Conservation (phyloP, 2,113 vertebrate genomes). For the Indicator maculatus region DNA sequence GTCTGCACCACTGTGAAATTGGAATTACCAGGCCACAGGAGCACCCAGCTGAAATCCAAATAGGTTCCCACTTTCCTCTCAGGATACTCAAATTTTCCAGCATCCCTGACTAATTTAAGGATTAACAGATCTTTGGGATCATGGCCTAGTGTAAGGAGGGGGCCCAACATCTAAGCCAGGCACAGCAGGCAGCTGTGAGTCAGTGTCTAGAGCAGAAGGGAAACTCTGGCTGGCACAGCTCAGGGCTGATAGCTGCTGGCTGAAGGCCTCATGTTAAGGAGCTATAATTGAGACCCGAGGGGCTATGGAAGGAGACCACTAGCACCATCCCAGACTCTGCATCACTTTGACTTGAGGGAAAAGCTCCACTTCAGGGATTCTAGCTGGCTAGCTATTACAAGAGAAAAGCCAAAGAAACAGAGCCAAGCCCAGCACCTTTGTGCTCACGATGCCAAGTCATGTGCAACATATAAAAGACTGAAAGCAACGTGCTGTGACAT, state of each 20-base stretch:
- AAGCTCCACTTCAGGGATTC: background rate
- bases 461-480: background rate
- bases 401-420: background rate
- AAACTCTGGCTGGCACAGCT: background rate
- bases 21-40: background rate
- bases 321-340: background rate
- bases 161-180: background rate
- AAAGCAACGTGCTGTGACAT: background rate
- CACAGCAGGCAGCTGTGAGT: background rate
- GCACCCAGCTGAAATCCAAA: background rate
- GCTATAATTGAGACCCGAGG: background rate
- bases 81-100: slow-evolving; percentile 31
- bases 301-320: background rate
- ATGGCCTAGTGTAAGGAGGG: background rate
- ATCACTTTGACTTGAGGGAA: background rate
- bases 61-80: background rate
- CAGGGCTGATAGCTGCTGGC: background rate
- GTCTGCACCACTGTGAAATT: background rate
- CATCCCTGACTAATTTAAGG: slow-evolving; percentile 19
- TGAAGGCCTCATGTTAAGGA: background rate
- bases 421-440: background rate
- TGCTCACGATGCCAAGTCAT: background rate
- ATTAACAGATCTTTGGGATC: slow-evolving; percentile 23
- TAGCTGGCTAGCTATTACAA: background rate
- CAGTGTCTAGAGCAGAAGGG: background rate